Percentiles rank a stretch among this genome's conserved stretches.
Conservation (phyloP, 2,888 invertebrate genomes). For the Escarpia spicata region DNA sequence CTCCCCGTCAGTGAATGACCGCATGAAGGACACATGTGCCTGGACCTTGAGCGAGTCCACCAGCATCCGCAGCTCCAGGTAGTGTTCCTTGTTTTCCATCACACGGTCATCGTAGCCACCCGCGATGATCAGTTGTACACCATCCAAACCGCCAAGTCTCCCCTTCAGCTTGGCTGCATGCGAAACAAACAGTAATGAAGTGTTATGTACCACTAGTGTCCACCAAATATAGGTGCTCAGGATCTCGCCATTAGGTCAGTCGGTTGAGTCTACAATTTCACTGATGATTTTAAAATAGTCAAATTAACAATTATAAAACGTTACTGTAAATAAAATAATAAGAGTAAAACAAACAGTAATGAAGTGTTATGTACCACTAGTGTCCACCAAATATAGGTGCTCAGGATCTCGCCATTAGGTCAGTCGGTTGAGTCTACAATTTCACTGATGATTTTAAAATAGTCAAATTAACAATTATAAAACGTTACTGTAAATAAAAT, state of each 20-base stretch:
- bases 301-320: no score
- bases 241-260: no score
- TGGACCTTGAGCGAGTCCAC: slow-evolving; percentile 70
- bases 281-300: no score
- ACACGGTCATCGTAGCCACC: slow-evolving; percentile 95
- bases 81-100: slow-evolving; percentile 86
- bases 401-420: no score
- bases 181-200: background rate
- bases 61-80: slow-evolving; percentile 77
- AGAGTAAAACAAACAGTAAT: background rate
- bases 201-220: background rate
- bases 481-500: no score
- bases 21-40: slow-evolving; percentile 82
- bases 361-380: background rate
- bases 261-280: no score
- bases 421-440: no score
- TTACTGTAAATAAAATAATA: no score
- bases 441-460: no score
- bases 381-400: background rate
- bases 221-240: background rate
- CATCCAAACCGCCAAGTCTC: slow-evolving; percentile 36
- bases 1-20: slow-evolving; percentile 85
- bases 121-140: slow-evolving; percentile 86
- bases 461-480: no score
- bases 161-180: background rate